Evolutionary conservation across 2,113 vertebrate genomes (phyloP), one percentile per base, ranked within the genome.

Genomic region (Sinocyclocheilus rhinocerous): DNA sequence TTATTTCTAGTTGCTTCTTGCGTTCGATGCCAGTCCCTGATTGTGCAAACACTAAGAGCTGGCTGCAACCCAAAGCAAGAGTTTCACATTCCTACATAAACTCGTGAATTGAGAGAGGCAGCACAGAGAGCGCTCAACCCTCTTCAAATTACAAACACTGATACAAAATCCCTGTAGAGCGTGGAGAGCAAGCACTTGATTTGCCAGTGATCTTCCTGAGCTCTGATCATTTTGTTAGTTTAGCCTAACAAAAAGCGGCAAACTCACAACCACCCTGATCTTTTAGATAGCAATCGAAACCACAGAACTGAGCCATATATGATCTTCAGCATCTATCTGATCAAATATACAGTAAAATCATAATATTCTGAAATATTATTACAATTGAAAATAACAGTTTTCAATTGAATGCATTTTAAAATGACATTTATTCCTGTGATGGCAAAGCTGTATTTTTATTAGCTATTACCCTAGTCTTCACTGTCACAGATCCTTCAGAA

Each of bases 11-110:
- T 81, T 61, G 55, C 57, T 24, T 36, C 57, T 39, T 42, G 55
- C 77, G 39, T 80, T 80, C 15, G n/a, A 67, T 65, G 39, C 79
- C 59, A 67, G 79, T 12, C 2, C 39, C 79, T 67, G 39, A 65
- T 81, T 81, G 59, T 29, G 78, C n/a, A 81, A 81, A 81, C 79
- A 48, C n/a, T 22, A 20, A 70, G 33, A 10, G 11, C 22, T 78
- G 65, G 84, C 73, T n/a, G 26, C 13, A 36, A 61, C 48, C 73
- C 42, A 77, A 77, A 67, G 57, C 29, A 48, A 59, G 45, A 67
- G 33, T 57, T 85, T 69, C 76, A 69, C 76, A 79, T 79, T 39
- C 48, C 45, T 80, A 45, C 52, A 79, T 67, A 78, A 72, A 48
- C 59, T 63, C 39, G 16, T 6, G 26, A 42, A 81, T 20, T 50